These are phyloP conservation scores for Nyctalus aviator DNA, from an alignment of 2,797 vertebrate genomes.

Conservation along the genomic window DNA sequence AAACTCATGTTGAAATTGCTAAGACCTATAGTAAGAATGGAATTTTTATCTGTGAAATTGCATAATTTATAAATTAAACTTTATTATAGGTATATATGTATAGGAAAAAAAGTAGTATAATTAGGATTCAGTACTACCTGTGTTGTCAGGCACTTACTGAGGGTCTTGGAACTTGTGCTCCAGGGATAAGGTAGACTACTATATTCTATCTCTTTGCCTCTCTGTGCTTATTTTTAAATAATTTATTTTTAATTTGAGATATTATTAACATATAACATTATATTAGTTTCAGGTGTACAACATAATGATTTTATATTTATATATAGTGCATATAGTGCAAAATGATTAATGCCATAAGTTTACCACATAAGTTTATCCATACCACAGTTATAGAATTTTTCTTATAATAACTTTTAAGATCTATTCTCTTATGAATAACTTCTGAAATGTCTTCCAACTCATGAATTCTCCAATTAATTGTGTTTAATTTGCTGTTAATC, in stretches of 20 bases:
- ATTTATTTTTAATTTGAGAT: not conserved
- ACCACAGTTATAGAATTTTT: not conserved
- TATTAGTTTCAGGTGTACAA: too few species aligned
- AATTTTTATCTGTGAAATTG: not conserved
- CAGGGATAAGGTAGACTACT: not conserved
- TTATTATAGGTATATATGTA: not conserved
- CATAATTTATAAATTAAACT: not conserved
- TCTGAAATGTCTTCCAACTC: conserved; percentile 15
- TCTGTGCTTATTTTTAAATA: conserved; percentile 20
- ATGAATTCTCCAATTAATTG: not conserved
- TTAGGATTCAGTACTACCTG: not conserved
- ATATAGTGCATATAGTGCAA: too few species aligned
- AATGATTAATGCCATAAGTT: not conserved
- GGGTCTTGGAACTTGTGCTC: not conserved
- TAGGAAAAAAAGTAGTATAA: not conserved
- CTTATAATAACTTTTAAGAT: not conserved
- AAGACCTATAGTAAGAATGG: not conserved
- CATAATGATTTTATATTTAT: too few species aligned
- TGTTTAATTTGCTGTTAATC: not conserved
- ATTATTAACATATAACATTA: too few species aligned
- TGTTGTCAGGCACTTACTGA: not conserved
- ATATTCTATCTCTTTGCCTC: not conserved
- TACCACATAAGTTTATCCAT: too few species aligned
- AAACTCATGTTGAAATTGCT: not conserved
- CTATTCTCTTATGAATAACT: conserved; percentile 6